Percentiles rank a stretch among this genome's conserved stretches.
Conservation (phyloP, 1,140 invertebrate species). For the Drosophila trapezifrons region DNA sequence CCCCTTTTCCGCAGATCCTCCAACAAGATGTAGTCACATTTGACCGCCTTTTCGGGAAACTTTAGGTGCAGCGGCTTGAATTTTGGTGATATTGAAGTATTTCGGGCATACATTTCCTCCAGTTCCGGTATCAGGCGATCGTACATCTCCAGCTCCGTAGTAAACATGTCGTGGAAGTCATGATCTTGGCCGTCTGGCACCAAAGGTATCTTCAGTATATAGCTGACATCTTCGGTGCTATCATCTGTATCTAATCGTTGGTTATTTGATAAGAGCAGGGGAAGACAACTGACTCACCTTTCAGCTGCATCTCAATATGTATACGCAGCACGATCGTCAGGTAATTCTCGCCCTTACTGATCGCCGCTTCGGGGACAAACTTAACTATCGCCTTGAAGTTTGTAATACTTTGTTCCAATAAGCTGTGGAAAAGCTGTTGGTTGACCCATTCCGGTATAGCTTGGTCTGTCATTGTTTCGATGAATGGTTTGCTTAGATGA, state of each 20-base stretch:
- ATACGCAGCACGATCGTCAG: conserved; percentile 69
- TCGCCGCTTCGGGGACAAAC: conserved; percentile 53
- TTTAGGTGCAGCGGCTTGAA: conserved; percentile 60
- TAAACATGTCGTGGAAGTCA: conserved; percentile 59
- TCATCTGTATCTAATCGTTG: conserved; percentile 41
- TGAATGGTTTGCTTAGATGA: conserved; percentile 1
- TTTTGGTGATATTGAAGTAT: conserved; percentile 44
- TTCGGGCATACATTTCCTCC: conserved; percentile 56
- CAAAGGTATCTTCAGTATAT: conserved; percentile 68
- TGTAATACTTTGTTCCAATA: conserved; percentile 74
- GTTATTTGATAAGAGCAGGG: conserved; percentile 2
- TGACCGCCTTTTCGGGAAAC: conserved; percentile 43
- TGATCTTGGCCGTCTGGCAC: conserved; percentile 52
- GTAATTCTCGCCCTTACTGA: conserved; percentile 69
- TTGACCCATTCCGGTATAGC: conserved; percentile 83
- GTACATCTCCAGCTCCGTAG: conserved; percentile 63
- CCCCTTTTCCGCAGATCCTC: conserved; percentile 51
- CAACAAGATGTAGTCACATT: conserved; percentile 64
- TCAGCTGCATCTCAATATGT: conserved; percentile 52
- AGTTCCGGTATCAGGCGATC: conserved; percentile 61
- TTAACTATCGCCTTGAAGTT: conserved; percentile 65
- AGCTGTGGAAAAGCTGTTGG: conserved; percentile 78
- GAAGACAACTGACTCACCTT: conserved; percentile 40
- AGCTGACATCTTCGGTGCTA: conserved; percentile 43
- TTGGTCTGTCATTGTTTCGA: conserved; percentile 21